Conservation (phyloP, 2,113 vertebrate species). For the Hyaena hyaena region DNA sequence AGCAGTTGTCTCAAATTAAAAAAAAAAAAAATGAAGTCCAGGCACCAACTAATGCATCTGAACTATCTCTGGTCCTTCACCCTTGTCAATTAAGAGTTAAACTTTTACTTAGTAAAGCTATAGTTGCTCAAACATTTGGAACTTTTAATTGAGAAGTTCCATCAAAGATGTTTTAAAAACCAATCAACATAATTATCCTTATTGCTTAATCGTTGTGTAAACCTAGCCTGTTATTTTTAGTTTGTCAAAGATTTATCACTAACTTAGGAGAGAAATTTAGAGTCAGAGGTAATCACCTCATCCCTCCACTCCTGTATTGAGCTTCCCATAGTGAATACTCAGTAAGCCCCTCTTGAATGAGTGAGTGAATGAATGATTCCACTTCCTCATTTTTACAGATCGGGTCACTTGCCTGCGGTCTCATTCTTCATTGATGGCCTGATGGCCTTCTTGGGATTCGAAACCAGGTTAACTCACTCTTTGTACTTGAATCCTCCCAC, state of each 20-base stretch:
- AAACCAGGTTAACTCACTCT: not conserved
- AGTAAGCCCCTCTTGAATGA: not conserved
- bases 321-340: not conserved
- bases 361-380: not conserved
- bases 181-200: not conserved
- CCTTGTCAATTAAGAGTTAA: not conserved
- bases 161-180: not conserved
- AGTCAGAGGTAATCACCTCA: not conserved
- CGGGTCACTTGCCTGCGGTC: not conserved
- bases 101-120: slow-evolving; percentile 38
- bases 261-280: not conserved
- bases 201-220: not conserved
- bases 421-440: not conserved
- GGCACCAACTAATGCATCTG: not conserved
- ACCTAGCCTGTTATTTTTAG: not conserved
- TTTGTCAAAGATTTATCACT: not conserved
- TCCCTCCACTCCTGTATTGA: not conserved
- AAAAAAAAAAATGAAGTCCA: not conserved
- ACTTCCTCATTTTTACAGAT: not conserved
- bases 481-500: not conserved
- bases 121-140: not conserved
- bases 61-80: not conserved
- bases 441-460: not conserved
- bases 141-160: not conserved
- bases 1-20: not conserved